These are phyloP conservation scores for Drosophila lacteicornis DNA, from an alignment of 1,140 invertebrate species.

Conservation along the genomic window DNA sequence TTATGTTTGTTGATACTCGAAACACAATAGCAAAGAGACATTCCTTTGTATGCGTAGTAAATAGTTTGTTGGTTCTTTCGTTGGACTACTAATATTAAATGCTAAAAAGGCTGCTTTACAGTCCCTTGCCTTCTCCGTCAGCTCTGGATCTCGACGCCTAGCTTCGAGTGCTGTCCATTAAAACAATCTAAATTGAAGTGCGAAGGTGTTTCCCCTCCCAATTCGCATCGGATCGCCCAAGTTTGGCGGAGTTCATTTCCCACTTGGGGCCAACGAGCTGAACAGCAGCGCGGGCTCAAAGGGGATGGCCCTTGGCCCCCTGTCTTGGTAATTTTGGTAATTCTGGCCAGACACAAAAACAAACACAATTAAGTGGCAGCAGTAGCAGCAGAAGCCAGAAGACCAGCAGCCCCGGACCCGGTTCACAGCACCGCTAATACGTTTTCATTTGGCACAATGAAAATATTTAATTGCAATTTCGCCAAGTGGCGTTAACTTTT, in stretches of 20 bases:
- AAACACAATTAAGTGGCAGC: slow-evolving; percentile 62
- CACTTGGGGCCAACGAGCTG: slow-evolving; percentile 31
- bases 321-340: slow-evolving; percentile 23
- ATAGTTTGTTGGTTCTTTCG: not conserved
- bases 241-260: slow-evolving; percentile 38
- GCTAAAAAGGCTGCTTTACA: not conserved
- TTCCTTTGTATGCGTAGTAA: not conserved
- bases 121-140: not conserved
- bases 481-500: slow-evolving; percentile 25
- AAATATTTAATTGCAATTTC: slow-evolving; percentile 60
- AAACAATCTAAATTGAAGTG: slow-evolving; percentile 56
- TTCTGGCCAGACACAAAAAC: slow-evolving; percentile 48
- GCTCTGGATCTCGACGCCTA: slow-evolving; percentile 7
- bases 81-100: not conserved
- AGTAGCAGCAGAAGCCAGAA: slow-evolving; percentile 10
- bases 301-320: slow-evolving; percentile 32
- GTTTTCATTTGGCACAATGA: slow-evolving; percentile 49
- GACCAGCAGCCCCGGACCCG: slow-evolving; percentile 4
- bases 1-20: not conserved
- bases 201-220: slow-evolving; percentile 4
- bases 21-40: not conserved
- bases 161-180: slow-evolving; percentile 57
- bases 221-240: not conserved
- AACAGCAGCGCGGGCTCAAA: slow-evolving; percentile 8
- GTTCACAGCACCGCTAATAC: slow-evolving; percentile 50